Percentiles rank a stretch among this genome's conserved stretches.
Conservation (phyloP, 2,888 invertebrate genomes). For the Cryptocheilus praepositus region DNA sequence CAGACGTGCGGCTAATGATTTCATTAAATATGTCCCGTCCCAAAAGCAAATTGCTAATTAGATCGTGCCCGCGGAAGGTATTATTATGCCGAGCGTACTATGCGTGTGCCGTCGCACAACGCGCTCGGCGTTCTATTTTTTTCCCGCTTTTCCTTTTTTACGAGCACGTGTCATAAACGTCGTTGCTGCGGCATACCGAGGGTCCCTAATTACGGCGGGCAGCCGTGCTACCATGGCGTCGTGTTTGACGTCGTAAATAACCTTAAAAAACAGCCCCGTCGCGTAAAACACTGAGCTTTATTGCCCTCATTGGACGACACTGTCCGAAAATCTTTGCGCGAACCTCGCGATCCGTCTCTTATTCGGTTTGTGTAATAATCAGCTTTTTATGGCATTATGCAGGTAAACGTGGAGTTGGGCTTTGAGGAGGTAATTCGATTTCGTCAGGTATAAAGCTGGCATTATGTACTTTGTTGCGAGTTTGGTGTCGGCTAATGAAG, state of each 20-base stretch:
- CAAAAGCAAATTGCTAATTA: constrained; percentile 35
- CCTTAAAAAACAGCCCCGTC: constrained; percentile 23
- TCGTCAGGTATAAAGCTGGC: too few species aligned
- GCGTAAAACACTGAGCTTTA: background rate
- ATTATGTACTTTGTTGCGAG: too few species aligned
- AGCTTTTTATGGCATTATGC: too few species aligned
- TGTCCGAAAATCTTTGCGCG: constrained; percentile 1
- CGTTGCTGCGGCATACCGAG: constrained; percentile 41
- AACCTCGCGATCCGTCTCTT: background rate
- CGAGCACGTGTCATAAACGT: constrained; percentile 36
- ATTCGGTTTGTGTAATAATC: too few species aligned
- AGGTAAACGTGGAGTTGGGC: too few species aligned
- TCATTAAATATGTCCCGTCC: too few species aligned
- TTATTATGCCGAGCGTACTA: constrained; percentile 27
- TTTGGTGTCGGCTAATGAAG: too few species aligned
- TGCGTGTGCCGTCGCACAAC: constrained; percentile 17
- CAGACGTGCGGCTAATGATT: too few species aligned
- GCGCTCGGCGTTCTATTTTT: constrained; percentile 25
- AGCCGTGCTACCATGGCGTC: constrained; percentile 26
- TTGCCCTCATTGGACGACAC: background rate
- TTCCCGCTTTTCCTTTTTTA: constrained; percentile 3
- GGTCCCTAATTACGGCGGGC: constrained; percentile 42
- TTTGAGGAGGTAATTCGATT: too few species aligned
- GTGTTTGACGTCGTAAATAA: constrained; percentile 46
- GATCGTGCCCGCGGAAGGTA: constrained; percentile 31